phyloP scores from a whole-genome alignment of 2,888 invertebrate species.

The Psylliodes chrysocephalus region DNA sequence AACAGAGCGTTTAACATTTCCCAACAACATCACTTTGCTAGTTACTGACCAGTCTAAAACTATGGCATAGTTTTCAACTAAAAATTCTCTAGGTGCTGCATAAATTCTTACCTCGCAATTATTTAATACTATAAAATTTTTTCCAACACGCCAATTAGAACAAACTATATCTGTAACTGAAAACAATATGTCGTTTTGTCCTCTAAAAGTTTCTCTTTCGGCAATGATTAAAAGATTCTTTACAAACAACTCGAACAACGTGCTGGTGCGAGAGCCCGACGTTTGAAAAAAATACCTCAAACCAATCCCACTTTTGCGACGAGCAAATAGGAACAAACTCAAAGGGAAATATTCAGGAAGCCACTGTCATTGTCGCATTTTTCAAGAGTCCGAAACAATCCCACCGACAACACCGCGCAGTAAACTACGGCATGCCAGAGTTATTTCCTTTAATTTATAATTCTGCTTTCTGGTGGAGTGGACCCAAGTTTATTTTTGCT shows the following conservation, averaged over 20 bases:
- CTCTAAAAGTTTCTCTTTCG: too few species aligned
- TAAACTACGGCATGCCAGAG: slow-evolving; percentile 17
- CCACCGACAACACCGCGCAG: not conserved
- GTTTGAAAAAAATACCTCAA: slow-evolving; percentile 10
- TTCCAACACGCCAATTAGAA: too few species aligned
- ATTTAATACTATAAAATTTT: too few species aligned
- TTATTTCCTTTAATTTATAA: slow-evolving; percentile 42
- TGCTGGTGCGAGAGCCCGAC: too few species aligned
- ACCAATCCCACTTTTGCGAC: slow-evolving; percentile 15
- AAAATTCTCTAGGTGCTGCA: too few species aligned
- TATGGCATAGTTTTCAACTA: too few species aligned
- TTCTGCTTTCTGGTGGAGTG: slow-evolving; percentile 31
- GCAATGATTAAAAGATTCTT: not conserved
- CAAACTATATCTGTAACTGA: too few species aligned
- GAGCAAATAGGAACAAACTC: slow-evolving; percentile 18
- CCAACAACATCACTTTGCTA: too few species aligned
- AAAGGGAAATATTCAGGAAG: slow-evolving; percentile 26
- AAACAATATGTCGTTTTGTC: too few species aligned
- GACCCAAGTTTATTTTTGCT: slow-evolving; percentile 36
- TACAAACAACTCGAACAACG: not conserved
- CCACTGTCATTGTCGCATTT: slow-evolving; percentile 24
- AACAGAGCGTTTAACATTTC: too few species aligned
- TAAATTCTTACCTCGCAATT: too few species aligned
- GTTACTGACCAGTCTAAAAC: too few species aligned
- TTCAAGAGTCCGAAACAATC: slow-evolving; percentile 10